phyloP scores from a whole-genome alignment of 2,113 vertebrate genomes.

The Tupaia tana region DNA sequence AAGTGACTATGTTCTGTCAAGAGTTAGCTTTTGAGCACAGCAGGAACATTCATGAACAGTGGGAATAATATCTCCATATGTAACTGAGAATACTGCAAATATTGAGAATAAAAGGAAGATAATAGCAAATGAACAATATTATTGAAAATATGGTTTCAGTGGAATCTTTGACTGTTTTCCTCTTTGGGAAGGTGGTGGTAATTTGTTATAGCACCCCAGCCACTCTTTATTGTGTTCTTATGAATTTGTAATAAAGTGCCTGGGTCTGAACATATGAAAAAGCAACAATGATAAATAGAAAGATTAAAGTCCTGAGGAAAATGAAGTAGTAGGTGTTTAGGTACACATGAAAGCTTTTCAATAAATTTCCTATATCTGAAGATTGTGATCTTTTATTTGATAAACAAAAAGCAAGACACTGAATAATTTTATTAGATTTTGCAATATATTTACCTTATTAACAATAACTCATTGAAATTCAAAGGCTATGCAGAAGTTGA shows the following conservation, averaged over 20 bases:
- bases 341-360: constrained; percentile 42
- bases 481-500: constrained; percentile 22
- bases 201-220: constrained; percentile 25
- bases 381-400: constrained; percentile 59
- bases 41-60: constrained; percentile 55
- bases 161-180: neutral
- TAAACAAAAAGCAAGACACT: constrained; percentile 64
- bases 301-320: constrained; percentile 73
- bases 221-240: constrained; percentile 62
- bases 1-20: constrained; percentile 16
- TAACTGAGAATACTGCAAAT: neutral
- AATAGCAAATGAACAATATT: constrained; percentile 27
- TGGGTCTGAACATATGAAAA: constrained; percentile 50
- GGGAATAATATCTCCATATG: constrained; percentile 32
- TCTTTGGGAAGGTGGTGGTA: neutral
- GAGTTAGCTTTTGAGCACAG: constrained; percentile 53
- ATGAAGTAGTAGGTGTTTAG: constrained; percentile 55
- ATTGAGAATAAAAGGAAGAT: constrained; percentile 26
- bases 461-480: constrained; percentile 55
- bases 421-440: constrained; percentile 66
- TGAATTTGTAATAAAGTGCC: constrained; percentile 63
- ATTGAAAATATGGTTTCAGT: constrained; percentile 40
- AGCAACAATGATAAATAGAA: constrained; percentile 52
- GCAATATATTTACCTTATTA: constrained; percentile 60
- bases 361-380: constrained; percentile 60